Percentiles rank a stretch among this genome's conserved stretches.
These are phyloP conservation scores for Okamejei kenojei DNA, from an alignment of 2,797 vertebrate species.

Conservation along the genomic window DNA sequence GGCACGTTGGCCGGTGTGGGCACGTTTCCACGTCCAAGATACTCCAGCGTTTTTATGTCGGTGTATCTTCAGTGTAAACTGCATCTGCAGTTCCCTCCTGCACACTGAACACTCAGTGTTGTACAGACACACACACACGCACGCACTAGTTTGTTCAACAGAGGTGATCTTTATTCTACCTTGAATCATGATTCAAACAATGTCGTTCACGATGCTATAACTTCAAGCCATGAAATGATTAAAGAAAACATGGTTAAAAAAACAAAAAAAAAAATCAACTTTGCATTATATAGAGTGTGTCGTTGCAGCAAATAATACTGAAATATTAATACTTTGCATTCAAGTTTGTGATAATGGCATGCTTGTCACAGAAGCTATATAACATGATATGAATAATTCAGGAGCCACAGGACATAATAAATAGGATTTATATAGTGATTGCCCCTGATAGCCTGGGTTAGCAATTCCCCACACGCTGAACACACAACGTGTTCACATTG, in stretches of 20 bases:
- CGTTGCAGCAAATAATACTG: conserved; percentile 11
- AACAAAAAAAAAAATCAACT: background rate
- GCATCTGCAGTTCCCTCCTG: too few species aligned
- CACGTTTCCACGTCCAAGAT: too few species aligned
- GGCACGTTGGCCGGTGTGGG: too few species aligned
- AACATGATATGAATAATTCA: conserved; percentile 45
- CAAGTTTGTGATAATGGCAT: background rate
- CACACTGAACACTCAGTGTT: background rate
- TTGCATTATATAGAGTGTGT: background rate
- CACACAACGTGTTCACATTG: background rate
- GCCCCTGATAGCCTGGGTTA: conserved; percentile 54
- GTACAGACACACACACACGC: background rate
- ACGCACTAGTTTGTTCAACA: background rate
- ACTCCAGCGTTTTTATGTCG: too few species aligned
- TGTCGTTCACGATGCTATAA: background rate
- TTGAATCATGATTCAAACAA: background rate
- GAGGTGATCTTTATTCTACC: conserved; percentile 6
- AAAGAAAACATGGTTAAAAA: background rate
- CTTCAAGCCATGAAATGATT: background rate
- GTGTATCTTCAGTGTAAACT: too few species aligned
- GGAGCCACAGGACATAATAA: conserved; percentile 63
- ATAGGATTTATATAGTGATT: conserved; percentile 54
- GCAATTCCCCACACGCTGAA: conserved; percentile 56
- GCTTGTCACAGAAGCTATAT: background rate
- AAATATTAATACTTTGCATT: conserved; percentile 25